Evolutionary conservation across 2,113 vertebrate species (phyloP).

Genomic region (Gambusia affinis): DNA sequence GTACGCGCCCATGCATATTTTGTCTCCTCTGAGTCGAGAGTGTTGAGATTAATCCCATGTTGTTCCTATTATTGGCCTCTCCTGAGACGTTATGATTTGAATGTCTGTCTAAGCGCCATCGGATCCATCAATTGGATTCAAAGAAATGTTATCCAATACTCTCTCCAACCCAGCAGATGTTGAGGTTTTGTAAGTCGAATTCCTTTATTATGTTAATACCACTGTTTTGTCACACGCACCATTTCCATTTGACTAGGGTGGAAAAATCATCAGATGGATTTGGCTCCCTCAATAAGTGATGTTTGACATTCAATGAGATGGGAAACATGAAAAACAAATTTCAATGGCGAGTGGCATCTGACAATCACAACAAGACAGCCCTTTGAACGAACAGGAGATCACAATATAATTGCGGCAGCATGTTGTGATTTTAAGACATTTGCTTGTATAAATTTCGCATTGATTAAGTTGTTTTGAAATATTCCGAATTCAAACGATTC

Average conservation of each 20-base stretch:
- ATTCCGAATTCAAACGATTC: constrained; percentile 34
- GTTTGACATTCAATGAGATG: constrained; percentile 79
- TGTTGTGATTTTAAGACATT: constrained; percentile 62
- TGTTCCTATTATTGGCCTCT: constrained; percentile 80
- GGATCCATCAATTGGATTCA: constrained; percentile 80
- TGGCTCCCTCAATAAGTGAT: constrained; percentile 73
- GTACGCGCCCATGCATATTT: constrained; percentile 67
- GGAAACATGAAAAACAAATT: constrained; percentile 71
- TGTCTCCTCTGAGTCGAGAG: constrained; percentile 61
- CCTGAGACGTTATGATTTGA: constrained; percentile 76
- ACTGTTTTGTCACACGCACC: constrained; percentile 74
- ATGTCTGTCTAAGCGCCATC: constrained; percentile 78
- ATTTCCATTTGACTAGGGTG: constrained; percentile 78
- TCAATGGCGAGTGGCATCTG: constrained; percentile 76
- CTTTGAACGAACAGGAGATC: constrained; percentile 67
- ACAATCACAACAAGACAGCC: constrained; percentile 73
- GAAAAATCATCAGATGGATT: constrained; percentile 79
- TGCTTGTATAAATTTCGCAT: constrained; percentile 61
- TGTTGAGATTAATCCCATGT: constrained; percentile 78
- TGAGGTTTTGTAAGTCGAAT: constrained; percentile 77
- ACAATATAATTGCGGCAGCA: constrained; percentile 62
- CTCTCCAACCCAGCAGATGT: constrained; percentile 78
- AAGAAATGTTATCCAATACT: constrained; percentile 80
- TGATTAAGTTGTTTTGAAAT: constrained; percentile 65
- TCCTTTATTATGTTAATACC: constrained; percentile 81